phyloP scores from a whole-genome alignment of 2,113 vertebrate genomes.

The Eclectus roratus region DNA sequence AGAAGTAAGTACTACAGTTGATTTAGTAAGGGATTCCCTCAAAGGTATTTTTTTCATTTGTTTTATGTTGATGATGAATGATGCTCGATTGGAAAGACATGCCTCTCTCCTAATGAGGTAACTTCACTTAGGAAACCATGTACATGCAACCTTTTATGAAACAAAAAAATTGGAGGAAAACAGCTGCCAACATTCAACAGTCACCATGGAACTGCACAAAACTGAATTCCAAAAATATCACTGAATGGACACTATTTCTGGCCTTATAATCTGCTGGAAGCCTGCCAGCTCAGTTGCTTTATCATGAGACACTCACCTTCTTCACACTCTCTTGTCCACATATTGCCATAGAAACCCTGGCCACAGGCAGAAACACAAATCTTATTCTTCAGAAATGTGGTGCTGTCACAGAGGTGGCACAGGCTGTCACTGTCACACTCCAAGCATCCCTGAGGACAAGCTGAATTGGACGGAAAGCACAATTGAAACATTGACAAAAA shows the following conservation, averaged over 20 bases:
- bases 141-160: background rate
- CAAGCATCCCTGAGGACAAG: conserved; percentile 83
- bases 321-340: conserved; percentile 75
- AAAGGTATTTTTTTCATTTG: background rate
- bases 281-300: background rate
- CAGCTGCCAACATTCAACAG: background rate
- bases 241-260: background rate
- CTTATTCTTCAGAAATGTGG: conserved; percentile 77
- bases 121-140: background rate
- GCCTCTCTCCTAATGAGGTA: background rate
- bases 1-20: background rate
- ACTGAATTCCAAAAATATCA: background rate
- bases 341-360: conserved; percentile 77
- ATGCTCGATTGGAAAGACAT: background rate
- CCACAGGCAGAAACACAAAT: conserved; percentile 84
- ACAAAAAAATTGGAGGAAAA: background rate
- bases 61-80: background rate
- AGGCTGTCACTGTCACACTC: conserved; percentile 73
- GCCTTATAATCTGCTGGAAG: background rate
- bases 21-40: background rate
- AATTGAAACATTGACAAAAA: background rate
- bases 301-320: conserved; percentile 72
- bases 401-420: conserved; percentile 78
- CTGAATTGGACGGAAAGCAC: conserved; percentile 62
- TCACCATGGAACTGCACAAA: background rate